A percentile compares a stretch with the other conserved stretches of the same genome.
Evolutionary conservation across 2,888 invertebrate genomes (phyloP).

Genomic region (Caenorhabditis drosophilae): DNA sequence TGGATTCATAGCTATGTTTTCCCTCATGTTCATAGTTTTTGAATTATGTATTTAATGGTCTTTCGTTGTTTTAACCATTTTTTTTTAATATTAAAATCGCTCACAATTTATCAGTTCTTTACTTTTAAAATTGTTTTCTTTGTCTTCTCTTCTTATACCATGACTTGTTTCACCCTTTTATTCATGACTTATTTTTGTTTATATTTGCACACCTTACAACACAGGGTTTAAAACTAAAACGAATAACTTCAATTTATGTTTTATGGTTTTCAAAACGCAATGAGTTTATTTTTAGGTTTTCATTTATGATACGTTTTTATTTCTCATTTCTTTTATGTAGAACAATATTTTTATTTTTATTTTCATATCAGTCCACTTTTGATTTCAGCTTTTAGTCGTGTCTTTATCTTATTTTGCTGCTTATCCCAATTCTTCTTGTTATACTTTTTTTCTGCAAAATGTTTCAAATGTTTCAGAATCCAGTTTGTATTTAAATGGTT

Average conservation of each 20-base stretch:
- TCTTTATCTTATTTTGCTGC: too few species aligned
- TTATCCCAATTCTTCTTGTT: too few species aligned
- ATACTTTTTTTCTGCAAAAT: too few species aligned
- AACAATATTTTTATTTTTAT: too few species aligned
- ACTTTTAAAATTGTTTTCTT: not conserved
- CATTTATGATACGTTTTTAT: too few species aligned
- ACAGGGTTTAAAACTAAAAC: slow-evolving; percentile 11
- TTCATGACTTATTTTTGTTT: slow-evolving; percentile 7
- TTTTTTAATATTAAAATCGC: slow-evolving; percentile 1
- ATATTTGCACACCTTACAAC: slow-evolving; percentile 5
- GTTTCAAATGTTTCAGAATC: too few species aligned
- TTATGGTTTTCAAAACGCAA: too few species aligned
- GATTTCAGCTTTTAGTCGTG: too few species aligned
- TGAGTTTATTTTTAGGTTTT: too few species aligned
- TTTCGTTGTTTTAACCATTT: not conserved
- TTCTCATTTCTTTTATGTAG: too few species aligned
- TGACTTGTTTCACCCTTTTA: not conserved
- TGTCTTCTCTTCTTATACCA: not conserved
- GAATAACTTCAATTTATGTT: not conserved
- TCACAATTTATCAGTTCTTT: not conserved
- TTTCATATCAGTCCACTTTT: too few species aligned
- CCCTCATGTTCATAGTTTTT: slow-evolving; percentile 11
- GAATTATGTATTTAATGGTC: slow-evolving; percentile 7
- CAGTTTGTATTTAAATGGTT: too few species aligned
- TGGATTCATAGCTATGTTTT: slow-evolving; percentile 9